Evolutionary conservation across 2,113 vertebrate species (phyloP).

Genomic region (Halcyon senegalensis): DNA sequence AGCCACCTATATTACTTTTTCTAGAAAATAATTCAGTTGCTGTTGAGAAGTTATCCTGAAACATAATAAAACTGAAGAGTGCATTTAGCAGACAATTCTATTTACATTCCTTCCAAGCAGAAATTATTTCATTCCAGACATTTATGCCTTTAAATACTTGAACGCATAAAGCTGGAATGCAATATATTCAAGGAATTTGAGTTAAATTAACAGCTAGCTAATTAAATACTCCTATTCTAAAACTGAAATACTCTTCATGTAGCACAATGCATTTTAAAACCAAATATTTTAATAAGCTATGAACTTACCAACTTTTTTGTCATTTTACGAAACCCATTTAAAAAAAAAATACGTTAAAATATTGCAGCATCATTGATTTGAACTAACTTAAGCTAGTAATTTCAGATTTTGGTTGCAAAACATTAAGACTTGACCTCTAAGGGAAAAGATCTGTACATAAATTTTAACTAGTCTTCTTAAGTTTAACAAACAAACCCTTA

Average conservation of each 20-base stretch:
- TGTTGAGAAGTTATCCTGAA: not conserved
- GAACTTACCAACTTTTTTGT: not conserved
- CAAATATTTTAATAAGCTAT: not conserved
- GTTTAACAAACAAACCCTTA: not conserved
- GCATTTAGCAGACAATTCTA: not conserved
- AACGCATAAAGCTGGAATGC: not conserved
- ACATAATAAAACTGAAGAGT: not conserved
- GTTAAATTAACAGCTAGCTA: not conserved
- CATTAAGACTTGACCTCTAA: not conserved
- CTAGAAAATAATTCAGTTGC: not conserved
- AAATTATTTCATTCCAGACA: not conserved
- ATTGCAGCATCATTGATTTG: not conserved
- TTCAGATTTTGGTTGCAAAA: not conserved
- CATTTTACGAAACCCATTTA: not conserved
- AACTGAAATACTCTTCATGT: not conserved
- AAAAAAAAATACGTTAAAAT: not conserved
- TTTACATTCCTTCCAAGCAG: slow-evolving; percentile 9
- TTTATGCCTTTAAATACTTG: not conserved
- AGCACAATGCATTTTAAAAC: not conserved
- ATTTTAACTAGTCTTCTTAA: not conserved
- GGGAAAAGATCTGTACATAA: not conserved
- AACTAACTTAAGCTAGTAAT: not conserved
- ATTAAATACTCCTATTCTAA: not conserved
- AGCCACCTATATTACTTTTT: not conserved
- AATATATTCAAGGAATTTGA: not conserved